These are phyloP conservation scores for Botia kubotai DNA, from an alignment of 2,797 vertebrate species.

Conservation along the genomic window DNA sequence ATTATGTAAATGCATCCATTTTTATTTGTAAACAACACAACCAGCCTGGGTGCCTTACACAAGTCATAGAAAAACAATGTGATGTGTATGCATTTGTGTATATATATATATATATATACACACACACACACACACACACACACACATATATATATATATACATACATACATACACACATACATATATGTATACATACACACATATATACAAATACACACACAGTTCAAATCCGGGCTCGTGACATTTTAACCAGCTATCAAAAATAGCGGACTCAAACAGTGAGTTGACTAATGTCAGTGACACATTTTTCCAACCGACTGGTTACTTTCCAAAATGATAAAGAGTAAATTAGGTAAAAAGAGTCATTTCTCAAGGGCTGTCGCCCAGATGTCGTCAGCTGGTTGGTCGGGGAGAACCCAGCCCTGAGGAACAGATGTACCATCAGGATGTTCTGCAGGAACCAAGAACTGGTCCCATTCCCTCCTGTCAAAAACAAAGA, in stretches of 20 bases:
- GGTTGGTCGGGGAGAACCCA: constrained; percentile 89
- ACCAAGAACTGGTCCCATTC: constrained; percentile 92
- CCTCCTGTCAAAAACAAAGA: constrained; percentile 74
- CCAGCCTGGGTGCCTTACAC: neutral
- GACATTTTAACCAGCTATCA: neutral
- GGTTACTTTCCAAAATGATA: neutral
- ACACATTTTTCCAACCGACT: neutral
- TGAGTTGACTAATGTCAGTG: neutral
- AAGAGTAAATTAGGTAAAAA: neutral
- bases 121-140: no score
- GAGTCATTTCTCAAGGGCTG: constrained; percentile 73
- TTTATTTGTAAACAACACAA: neutral
- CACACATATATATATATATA: no score
- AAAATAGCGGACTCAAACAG: neutral
- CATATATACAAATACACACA: no score
- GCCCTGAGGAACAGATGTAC: constrained; percentile 82
- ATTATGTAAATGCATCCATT: neutral
- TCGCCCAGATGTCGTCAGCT: constrained; percentile 85
- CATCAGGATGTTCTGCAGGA: constrained; percentile 84
- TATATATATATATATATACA: no score
- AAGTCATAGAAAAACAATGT: constrained; percentile 10
- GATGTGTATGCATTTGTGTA: neutral
- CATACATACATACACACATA: no score
- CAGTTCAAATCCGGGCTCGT: no score
- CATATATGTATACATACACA: no score